Base-by-base conservation (phyloP, 2,797 vertebrate genomes). In the Loriculus beryllinus region DNA sequence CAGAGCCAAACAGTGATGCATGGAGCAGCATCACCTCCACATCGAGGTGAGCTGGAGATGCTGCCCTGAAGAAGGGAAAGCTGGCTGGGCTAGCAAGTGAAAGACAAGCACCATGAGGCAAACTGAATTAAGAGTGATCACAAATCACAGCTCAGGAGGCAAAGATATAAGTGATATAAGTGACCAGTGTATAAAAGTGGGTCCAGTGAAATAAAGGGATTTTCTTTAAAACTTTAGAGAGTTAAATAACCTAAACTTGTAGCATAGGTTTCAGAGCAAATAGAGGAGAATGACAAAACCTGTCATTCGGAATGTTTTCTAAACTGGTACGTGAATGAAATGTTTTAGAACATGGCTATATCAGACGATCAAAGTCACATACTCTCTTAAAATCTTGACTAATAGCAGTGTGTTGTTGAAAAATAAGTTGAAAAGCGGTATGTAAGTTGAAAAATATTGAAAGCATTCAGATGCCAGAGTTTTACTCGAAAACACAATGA, bases 1-100 rank as follows among this genome's bases (percentile, higher is more conserved):
- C 26, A 62, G 22, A 45, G 57, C 5, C 45, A 43, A 39, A 18
- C 0, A 0, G 45, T 0, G 4, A 45, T 12, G 35, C n/a, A 56
- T n/a, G 43, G 37, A 76, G 37, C 3, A 0, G 4, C 51, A 48
- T 18, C 74, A 56, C 8, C 18, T 80, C 64, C 69, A n/a, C 22
- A 10, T 17, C 25, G 6, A 20, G 12, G 23, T 2, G 18, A 33
- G 52, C 17, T 80, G 76, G 29, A 71, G 69, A 22, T 7, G 12
- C 48, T 37, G 48, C 37, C 65, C 54, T 35, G 12, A 39, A 42
- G 57, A 72, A 62, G 8, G 18, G 10, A 71, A 20, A 40, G n/a
- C 33, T 62, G 29, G 14, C 8, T 60, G 33, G 37, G 33, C 26
- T 56, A 23, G 20, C 19, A 54, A 63, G 28, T 8, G 12, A 31